Base-by-base conservation (phyloP, 1,140 invertebrate genomes). In the Latrodectus geometricus region DNA sequence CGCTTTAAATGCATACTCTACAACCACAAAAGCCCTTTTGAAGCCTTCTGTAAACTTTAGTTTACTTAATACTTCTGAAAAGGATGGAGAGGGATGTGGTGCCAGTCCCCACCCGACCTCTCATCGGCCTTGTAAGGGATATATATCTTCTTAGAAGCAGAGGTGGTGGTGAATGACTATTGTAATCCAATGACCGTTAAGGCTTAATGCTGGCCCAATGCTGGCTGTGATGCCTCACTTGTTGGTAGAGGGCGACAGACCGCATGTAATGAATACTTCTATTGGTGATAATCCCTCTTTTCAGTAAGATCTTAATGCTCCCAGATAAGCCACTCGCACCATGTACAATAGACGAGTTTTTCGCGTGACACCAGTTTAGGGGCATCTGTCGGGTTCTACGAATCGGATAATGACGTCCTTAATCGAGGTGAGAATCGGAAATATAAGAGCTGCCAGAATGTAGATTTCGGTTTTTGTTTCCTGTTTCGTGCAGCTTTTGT, bases 111-210 rank as follows among this genome's bases (percentile, higher is more conserved):
- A 12, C n/a, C 35, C 21, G 5, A 8, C 8, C 48, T 21, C 20
- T 77, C 52, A 77, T 65, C 52, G 69, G 9, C 12, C n/a, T 23
- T 77, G 56, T 77, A 56, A 77, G 48, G 48, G 75, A 77, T 77
- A 56, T 77, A 17, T 35, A n/a, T 48, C 70, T 73, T 23, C 11
- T 35, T 35, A 5, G 35, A 35, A 61, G 11, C 54, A 61, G 54
- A 61, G 54, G 17, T 61, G 54, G 54, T 61, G 54, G 23, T 17
- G 66, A 80, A 72, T 68, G 77, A 15, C 56, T 35, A 79, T 79
- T 79, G 77, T 79, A 79, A 79, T 79, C 77, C 77, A 79, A 79
- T 68, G 77, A 79, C 77, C 77, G 77, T 79, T 79, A 79, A 79
- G 77, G 48, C 14, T 68, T 68, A 68, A 21, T 15, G 17, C 23